phyloP scores from a whole-genome alignment of 2,888 invertebrate species.

The Ennomos quercinarius region DNA sequence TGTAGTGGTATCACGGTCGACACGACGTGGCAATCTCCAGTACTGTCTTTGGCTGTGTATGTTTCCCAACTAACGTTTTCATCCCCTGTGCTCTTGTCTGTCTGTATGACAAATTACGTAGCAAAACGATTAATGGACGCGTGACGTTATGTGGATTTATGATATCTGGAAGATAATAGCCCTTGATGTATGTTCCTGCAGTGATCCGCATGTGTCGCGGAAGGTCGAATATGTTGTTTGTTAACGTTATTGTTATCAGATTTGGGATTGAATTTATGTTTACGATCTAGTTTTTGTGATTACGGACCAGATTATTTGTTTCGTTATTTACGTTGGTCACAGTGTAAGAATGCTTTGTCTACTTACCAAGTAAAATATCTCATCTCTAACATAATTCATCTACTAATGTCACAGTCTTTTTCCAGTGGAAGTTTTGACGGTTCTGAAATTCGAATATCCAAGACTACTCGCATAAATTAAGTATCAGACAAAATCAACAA shows the following conservation, averaged over 20 bases:
- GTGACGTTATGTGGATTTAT: constrained; percentile 65
- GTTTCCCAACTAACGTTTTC: constrained; percentile 35
- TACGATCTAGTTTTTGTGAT: too few relatives aligned
- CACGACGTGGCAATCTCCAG: neutral
- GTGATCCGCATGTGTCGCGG: constrained; percentile 4
- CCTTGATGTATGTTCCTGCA: constrained; percentile 51
- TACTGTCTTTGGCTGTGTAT: neutral
- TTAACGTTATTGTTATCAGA: neutral
- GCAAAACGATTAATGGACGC: constrained; percentile 70
- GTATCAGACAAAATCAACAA: too few relatives aligned
- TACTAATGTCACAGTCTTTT: too few relatives aligned
- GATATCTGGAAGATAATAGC: constrained; percentile 59
- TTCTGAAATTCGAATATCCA: too few relatives aligned
- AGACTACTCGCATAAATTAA: too few relatives aligned
- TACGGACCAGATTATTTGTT: too few relatives aligned
- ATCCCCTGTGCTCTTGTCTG: constrained; percentile 55
- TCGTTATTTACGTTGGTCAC: too few relatives aligned
- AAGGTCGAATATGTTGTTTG: constrained; percentile 9
- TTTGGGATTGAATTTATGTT: neutral
- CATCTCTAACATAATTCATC: too few relatives aligned
- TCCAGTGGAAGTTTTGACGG: too few relatives aligned
- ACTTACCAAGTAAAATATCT: too few relatives aligned
- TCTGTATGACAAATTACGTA: constrained; percentile 74
- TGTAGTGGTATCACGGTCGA: too few relatives aligned
- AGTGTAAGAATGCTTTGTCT: too few relatives aligned